Evolutionary conservation across 1,140 invertebrate genomes (phyloP).

Genomic region (Listronotus oregonensis): DNA sequence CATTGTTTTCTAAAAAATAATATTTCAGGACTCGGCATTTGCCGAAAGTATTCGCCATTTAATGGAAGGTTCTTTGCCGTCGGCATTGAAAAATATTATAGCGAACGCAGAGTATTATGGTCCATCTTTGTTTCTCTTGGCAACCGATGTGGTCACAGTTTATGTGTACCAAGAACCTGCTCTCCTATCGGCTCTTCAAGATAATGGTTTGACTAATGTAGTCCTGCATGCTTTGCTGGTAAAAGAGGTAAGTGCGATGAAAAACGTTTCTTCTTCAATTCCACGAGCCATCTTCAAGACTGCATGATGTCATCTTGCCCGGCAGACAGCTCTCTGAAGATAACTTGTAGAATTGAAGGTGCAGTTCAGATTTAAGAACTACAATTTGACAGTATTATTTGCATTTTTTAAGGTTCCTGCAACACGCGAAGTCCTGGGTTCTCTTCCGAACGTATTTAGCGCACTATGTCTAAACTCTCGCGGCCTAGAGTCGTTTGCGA

Average conservation of each 20-base stretch:
- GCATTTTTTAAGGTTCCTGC: slow-evolving; percentile 67
- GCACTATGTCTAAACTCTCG: slow-evolving; percentile 86
- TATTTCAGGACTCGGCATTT: slow-evolving; percentile 68
- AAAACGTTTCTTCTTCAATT: too few species aligned
- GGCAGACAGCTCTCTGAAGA: too few species aligned
- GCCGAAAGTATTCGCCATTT: slow-evolving; percentile 85
- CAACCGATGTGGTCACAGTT: slow-evolving; percentile 89
- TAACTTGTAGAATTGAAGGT: too few species aligned
- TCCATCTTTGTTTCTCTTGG: slow-evolving; percentile 85
- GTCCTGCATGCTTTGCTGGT: slow-evolving; percentile 84
- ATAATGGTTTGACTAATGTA: slow-evolving; percentile 89
- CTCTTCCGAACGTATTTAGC: slow-evolving; percentile 89
- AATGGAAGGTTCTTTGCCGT: slow-evolving; percentile 87
- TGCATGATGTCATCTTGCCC: too few species aligned
- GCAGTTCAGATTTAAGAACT: too few species aligned
- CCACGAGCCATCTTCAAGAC: too few species aligned
- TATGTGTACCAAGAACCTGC: slow-evolving; percentile 94
- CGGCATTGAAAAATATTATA: slow-evolving; percentile 86
- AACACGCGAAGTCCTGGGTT: slow-evolving; percentile 86
- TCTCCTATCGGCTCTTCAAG: slow-evolving; percentile 81
- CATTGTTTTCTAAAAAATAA: too few species aligned
- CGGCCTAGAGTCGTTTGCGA: slow-evolving; percentile 81
- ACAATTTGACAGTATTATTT: too few species aligned
- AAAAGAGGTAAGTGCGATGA: slow-evolving; percentile 65
- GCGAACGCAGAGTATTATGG: slow-evolving; percentile 94